Conservation (phyloP, 2,113 vertebrate species). For the Vidua chalybeata region DNA sequence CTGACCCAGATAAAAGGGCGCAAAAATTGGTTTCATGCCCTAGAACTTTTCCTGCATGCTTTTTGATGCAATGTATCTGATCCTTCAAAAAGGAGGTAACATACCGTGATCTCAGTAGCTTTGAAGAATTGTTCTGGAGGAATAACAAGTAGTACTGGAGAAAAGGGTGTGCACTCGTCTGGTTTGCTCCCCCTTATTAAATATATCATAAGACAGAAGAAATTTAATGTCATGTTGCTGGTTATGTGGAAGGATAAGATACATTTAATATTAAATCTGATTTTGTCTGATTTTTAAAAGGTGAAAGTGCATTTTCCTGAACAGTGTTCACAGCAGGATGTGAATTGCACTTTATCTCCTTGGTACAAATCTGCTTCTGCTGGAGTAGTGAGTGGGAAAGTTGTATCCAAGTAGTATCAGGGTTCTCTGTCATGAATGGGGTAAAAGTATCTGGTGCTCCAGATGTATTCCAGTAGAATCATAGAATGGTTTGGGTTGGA, state of each 20-base stretch:
- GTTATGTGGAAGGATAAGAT: not conserved
- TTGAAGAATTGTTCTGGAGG: conserved; percentile 57
- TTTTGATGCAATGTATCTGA: conserved; percentile 57
- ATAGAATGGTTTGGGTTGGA: not conserved
- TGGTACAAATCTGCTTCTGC: not conserved
- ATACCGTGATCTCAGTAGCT: conserved; percentile 46
- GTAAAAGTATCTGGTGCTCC: not conserved
- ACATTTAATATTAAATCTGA: not conserved
- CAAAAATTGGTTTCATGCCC: conserved; percentile 68
- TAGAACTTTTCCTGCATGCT: conserved; percentile 53
- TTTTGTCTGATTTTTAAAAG: not conserved
- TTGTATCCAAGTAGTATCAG: not conserved
- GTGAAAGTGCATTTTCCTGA: not conserved
- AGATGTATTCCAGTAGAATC: not conserved
- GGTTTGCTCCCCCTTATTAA: not conserved
- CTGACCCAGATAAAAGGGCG: conserved; percentile 53
- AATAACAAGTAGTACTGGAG: conserved; percentile 36
- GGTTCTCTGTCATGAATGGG: not conserved
- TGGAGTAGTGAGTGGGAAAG: not conserved
- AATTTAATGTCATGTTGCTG: not conserved
- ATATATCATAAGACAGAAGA: not conserved
- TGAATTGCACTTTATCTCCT: not conserved
- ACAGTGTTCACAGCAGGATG: not conserved
- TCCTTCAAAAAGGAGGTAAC: conserved; percentile 50
- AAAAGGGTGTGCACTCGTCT: not conserved